Conservation (phyloP, 2,113 vertebrate genomes). For the Etia nguti region DNA sequence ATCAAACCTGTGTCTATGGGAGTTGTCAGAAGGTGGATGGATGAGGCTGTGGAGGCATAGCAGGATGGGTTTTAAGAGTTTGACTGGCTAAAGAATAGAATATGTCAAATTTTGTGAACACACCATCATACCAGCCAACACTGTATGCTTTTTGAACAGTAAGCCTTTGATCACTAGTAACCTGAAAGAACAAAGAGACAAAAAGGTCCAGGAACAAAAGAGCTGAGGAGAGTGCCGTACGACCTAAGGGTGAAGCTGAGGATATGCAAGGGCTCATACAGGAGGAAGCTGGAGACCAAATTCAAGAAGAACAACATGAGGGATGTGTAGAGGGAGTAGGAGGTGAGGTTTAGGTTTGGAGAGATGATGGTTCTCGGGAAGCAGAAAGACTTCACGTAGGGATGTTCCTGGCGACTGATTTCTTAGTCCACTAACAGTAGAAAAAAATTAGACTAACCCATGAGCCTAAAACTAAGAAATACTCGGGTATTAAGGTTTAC, state of each 20-base stretch:
- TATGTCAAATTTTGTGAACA: not conserved
- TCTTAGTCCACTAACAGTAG: not conserved
- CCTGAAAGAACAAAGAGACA: not conserved
- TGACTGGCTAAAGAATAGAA: not conserved
- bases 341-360: not conserved
- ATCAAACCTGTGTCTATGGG: not conserved
- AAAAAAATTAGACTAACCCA: not conserved
- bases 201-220: not conserved
- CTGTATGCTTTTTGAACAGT: not conserved
- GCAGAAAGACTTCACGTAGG: not conserved
- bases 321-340: not conserved
- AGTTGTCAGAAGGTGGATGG: not conserved
- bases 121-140: not conserved
- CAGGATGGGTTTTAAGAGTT: not conserved
- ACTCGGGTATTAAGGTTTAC: not conserved
- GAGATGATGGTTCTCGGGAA: not conserved
- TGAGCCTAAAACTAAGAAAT: not conserved
- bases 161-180: not conserved
- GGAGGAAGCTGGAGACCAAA: not conserved
- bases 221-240: not conserved
- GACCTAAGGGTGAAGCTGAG: not conserved
- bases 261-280: not conserved
- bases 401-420: not conserved
- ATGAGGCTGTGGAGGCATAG: not conserved
- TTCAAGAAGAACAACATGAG: not conserved